Conservation (phyloP, 2,797 vertebrate species). For the Coregonus suidteri region DNA sequence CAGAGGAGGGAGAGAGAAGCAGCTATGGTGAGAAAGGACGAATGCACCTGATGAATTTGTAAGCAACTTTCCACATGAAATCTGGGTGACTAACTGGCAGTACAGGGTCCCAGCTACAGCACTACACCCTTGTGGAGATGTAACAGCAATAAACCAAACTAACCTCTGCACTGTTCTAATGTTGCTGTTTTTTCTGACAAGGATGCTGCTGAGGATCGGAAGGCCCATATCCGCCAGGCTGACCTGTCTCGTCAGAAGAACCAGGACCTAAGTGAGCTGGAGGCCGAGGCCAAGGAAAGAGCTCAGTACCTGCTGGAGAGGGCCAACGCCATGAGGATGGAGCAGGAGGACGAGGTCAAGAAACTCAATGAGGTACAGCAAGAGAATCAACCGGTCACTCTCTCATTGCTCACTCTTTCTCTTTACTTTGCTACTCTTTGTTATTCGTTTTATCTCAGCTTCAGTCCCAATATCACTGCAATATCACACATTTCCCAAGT, state of each 20-base stretch:
- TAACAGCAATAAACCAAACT: not conserved
- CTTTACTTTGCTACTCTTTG: not conserved
- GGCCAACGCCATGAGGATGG: conserved; percentile 76
- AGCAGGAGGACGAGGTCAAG: conserved; percentile 89
- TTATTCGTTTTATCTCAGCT: not conserved
- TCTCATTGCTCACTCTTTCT: not conserved
- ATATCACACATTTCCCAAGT: not conserved
- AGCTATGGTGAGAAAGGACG: conserved; percentile 33
- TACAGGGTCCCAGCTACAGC: not conserved
- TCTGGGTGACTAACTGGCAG: not conserved
- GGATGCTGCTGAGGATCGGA: conserved; percentile 75
- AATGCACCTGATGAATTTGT: not conserved
- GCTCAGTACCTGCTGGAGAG: conserved; percentile 75
- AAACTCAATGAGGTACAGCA: conserved; percentile 78
- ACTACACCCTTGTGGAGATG: not conserved
- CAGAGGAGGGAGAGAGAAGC: conserved; percentile 70
- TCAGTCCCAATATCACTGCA: not conserved
- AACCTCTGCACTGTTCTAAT: not conserved
- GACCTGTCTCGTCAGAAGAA: conserved; percentile 70
- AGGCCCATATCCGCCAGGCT: conserved; percentile 70
- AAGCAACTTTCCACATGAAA: not conserved
- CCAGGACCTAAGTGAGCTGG: conserved; percentile 77
- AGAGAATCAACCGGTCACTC: not conserved
- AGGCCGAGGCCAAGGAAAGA: conserved; percentile 75
- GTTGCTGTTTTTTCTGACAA: conserved; percentile 39